Base-by-base conservation (phyloP, 2,113 vertebrate genomes). In the Scytalopus superciliaris region DNA sequence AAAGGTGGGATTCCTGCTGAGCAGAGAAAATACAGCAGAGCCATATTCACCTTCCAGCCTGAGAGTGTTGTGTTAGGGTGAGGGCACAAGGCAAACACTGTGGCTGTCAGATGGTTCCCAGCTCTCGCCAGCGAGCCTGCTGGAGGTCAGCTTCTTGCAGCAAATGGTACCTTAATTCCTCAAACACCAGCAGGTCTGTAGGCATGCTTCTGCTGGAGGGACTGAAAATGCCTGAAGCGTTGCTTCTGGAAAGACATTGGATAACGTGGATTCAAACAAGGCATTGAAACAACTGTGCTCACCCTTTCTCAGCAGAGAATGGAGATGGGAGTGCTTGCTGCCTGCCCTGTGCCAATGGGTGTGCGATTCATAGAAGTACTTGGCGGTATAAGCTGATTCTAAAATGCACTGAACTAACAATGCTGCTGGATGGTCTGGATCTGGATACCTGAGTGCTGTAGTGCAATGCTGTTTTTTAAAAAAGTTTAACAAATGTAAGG, bases 11-110 rank as follows among this genome's bases (percentile, higher is more conserved):
- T 70, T 87, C 59, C 78, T 63, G 45, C 79, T 0, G 19, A 73
- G 78, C 10, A 6, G 63, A 67, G 50, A 16, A 63, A 63, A 69
- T 6, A 12, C 40, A 37, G 50, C 63, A 12, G 30, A 73, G 67
- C 42, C 4, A 1, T 7, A 23, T 85, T 50, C 45, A 15, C 63
- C 45, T 59, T 37, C 55, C 84, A 67, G 28, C 49, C 73, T 12
- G 85, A 75, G 77, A 72, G 69, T 77, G 76, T 52, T 90, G 93
- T 85, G 87, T 81, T 14, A 18, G 88, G 96, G 70, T 64, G 84
- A 84, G 84, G 93, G 85, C 75, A 62, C 0, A 18, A 31, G 91
- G 87, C 87, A 13, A 62, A 49, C 80, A 27, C 45, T 10, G 50
- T 83, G 89, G 66, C 56, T 4, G 3, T 39, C 24, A 35, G 70